These are phyloP conservation scores for Drosophila mauritiana DNA, from an alignment of 1,140 invertebrate species.

Conservation along the genomic window DNA sequence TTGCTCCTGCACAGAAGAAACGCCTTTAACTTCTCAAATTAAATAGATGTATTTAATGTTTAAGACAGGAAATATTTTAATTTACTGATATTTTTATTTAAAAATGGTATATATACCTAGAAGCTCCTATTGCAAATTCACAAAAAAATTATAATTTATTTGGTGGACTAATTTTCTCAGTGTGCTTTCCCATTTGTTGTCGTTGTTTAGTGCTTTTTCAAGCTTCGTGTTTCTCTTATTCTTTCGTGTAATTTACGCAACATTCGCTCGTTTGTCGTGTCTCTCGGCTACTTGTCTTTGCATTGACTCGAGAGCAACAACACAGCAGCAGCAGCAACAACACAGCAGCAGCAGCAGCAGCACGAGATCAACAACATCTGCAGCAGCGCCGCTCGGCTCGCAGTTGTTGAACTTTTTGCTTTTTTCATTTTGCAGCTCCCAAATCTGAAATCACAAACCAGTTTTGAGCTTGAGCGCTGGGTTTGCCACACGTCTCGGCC, in stretches of 20 bases:
- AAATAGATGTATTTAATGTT: background rate
- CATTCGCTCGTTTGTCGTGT: conserved; percentile 74
- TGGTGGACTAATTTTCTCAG: background rate
- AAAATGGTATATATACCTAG: background rate
- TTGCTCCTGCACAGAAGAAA: background rate
- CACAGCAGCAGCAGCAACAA: conserved; percentile 39
- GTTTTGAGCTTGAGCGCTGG: conserved; percentile 56
- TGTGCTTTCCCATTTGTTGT: conserved; percentile 32
- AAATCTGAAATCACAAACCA: conserved; percentile 76
- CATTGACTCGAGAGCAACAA: conserved; percentile 61
- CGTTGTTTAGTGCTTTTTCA: conserved; percentile 41
- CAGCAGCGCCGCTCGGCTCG: conserved; percentile 31
- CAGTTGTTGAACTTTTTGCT: conserved; percentile 78
- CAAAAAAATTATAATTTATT: too few species aligned
- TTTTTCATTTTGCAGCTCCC: conserved; percentile 64
- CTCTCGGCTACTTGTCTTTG: conserved; percentile 70
- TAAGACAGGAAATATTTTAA: background rate
- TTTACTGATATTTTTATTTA: background rate
- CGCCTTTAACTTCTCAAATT: background rate
- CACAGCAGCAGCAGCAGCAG: conserved; percentile 37
- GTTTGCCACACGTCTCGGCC: conserved; percentile 76
- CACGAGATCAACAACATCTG: conserved; percentile 59
- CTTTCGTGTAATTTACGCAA: conserved; percentile 77
- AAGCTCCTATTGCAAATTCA: background rate
- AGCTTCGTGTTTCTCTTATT: conserved; percentile 42